phyloP scores from a whole-genome alignment of 2,797 vertebrate species.

The Chaunax sp. region DNA sequence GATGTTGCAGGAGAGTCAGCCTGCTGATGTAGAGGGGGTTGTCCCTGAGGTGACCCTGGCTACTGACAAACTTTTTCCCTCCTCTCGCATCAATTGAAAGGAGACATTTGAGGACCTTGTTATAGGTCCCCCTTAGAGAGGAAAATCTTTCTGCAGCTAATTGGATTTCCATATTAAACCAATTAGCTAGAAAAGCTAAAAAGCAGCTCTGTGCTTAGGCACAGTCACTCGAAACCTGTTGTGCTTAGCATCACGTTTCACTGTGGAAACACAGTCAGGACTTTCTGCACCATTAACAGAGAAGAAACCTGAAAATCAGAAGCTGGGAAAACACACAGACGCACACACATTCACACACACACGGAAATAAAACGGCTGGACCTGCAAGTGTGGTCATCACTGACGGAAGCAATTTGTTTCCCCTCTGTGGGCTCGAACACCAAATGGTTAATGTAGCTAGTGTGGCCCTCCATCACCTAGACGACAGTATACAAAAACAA shows the following conservation, averaged over 20 bases:
- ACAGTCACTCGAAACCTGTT: slow-evolving; percentile 77
- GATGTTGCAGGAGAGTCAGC: slow-evolving; percentile 29
- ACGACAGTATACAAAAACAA: slow-evolving; percentile 51
- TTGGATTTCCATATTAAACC: slow-evolving; percentile 87
- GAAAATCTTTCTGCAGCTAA: slow-evolving; percentile 73
- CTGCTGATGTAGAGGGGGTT: slow-evolving; percentile 32
- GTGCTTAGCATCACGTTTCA: slow-evolving; percentile 83
- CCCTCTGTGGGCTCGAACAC: slow-evolving; percentile 94
- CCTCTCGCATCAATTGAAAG: slow-evolving; percentile 68
- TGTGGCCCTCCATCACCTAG: slow-evolving; percentile 92
- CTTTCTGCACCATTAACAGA: slow-evolving; percentile 87
- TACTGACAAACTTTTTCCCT: slow-evolving; percentile 69
- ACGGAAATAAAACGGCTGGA: slow-evolving; percentile 69
- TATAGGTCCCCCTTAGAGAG: slow-evolving; percentile 57
- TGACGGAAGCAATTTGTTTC: slow-evolving; percentile 95
- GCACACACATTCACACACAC: slow-evolving; percentile 28
- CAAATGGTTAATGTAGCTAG: slow-evolving; percentile 94
- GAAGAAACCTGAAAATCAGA: slow-evolving; percentile 82
- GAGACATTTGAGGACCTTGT: slow-evolving; percentile 69
- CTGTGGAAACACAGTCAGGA: slow-evolving; percentile 80
- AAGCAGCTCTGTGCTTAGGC: slow-evolving; percentile 76
- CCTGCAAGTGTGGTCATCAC: slow-evolving; percentile 99
- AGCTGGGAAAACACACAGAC: slow-evolving; percentile 55
- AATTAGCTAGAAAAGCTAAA: slow-evolving; percentile 82
- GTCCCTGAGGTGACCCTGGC: slow-evolving; percentile 71